Evolutionary conservation across 2,888 invertebrate species (phyloP), one percentile per base, ranked within the genome.

Genomic region (Flexamia atlantica): DNA sequence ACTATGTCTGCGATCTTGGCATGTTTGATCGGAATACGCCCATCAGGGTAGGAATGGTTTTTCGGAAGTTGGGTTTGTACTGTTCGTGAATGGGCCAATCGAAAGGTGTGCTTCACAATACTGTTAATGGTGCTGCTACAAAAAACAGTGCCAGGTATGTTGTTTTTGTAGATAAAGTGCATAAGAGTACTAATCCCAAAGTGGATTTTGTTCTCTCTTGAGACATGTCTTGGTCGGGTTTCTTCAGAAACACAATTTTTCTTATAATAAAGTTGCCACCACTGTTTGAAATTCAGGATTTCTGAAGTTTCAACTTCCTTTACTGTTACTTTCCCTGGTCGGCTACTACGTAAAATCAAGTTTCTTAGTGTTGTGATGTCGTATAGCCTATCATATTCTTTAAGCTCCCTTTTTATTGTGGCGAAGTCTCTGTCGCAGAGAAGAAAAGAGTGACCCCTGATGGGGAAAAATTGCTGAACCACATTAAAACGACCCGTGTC

Each of bases 401-500:
- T 85, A n/a, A 86, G 64, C 20, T 25, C n/a, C 76, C 82, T 76
- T 85, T 85, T 85, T 23, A 87, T 85, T 12, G 83, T 84, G 20
- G 83, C 76, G 74, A 87, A 87, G 60, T 85, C 86, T 25, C 86
- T 57, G 57, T 87, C 86, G 50, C 86, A 86, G 7, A 84, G 86
- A 14, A 86, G 74, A 79, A 86, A 87, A n/a, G 87, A 87, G 72
- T 86, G 86, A 0, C 86, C 86, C 76, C 86, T 74, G 50, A 86
- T 42, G 53, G 87, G 85, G 50, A 86, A 86, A 70, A 84, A 86
- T 28, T 85, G 85, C n/a, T 81, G 64, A 23, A 86, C 84, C 53
- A 84, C 81, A 0, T 83, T n/a, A 84, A 87, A 87, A 53, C 81
- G 60, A 68, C 81, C 70, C 23, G 76, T 83, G 50, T 86, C 83